These are phyloP conservation scores for Athripsodes cinereus DNA, from an alignment of 2,888 invertebrate species.

Conservation along the genomic window DNA sequence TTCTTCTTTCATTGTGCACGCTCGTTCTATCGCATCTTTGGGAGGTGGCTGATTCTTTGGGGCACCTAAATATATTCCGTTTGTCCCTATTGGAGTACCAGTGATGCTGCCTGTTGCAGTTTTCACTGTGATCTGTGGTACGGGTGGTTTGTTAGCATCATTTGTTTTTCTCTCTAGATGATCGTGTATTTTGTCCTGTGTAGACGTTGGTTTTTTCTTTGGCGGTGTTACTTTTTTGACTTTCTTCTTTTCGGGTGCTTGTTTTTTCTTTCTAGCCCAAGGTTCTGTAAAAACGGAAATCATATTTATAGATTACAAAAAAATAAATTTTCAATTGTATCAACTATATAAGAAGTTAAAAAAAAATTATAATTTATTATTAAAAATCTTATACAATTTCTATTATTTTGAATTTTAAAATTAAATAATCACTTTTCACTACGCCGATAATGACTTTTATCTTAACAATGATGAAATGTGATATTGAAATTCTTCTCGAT, in stretches of 20 bases:
- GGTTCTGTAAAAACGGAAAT: constrained; percentile 60
- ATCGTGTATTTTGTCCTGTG: constrained; percentile 75
- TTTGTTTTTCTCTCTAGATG: constrained; percentile 52
- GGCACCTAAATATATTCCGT: constrained; percentile 41
- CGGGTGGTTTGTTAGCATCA: constrained; percentile 32
- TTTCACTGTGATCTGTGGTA: constrained; percentile 34
- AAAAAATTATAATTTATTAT: no score
- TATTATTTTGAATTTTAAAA: no score
- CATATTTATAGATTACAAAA: background rate
- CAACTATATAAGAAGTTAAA: no score
- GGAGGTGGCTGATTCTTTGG: constrained; percentile 55
- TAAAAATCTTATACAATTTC: no score
- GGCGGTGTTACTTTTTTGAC: constrained; percentile 33
- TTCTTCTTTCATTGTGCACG: constrained; percentile 90
- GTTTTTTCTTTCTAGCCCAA: constrained; percentile 67
- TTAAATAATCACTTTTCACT: no score
- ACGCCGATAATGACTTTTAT: no score
- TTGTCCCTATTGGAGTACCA: constrained; percentile 46
- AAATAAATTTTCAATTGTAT: background rate
- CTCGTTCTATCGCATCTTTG: constrained; percentile 80
- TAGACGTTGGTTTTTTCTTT: constrained; percentile 57
- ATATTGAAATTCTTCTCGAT: no score
- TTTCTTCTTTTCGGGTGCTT: constrained; percentile 52
- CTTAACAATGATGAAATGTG: no score
- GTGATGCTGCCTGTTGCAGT: constrained; percentile 38